Base-by-base conservation (phyloP, 2,797 vertebrate species). In the Myoxocephalus aenaeus region DNA sequence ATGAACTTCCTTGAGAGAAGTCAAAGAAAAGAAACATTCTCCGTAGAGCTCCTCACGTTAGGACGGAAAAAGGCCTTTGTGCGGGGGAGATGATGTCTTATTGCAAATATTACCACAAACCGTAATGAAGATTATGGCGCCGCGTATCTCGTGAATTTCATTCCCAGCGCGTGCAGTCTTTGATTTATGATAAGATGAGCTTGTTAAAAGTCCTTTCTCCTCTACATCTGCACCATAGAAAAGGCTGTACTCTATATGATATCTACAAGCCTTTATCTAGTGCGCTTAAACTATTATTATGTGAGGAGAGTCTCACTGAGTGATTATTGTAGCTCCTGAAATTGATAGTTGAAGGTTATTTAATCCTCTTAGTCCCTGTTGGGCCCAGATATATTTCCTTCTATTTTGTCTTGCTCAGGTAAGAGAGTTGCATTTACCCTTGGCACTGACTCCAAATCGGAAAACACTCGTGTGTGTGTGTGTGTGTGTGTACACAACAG, bases 341-440 rank as follows among this genome's bases (percentile, higher is more conserved):
- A 74, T 82, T 80, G 69, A 81, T 87, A 85, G 83, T 75, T 86
- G 75, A 88, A 92, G 78, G 88, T 89, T 87, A 73, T 77, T 87
- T 91, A 89, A 88, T 90, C 87, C 81, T 85, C 75, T 88, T 70
- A 81, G 74, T 77, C 77, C 69, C 83, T 75, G 6, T 64, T 76
- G 67, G 81, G 36, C 57, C 44, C 51, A 70, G 75, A 89, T 86
- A 72, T 59, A 81, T 82, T 80, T 80, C 76, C 34, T 48, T 84
- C 20, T 73, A 34, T 79, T 83, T 82, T 79, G 83, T 80, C 53
- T 88, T 73, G 80, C 71, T 75, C 72, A 53, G 79, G 81, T 84
- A 78, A 79, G 65, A 83, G 63, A 77, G 65, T 69, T 80, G 51
- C 17, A 53, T 84, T 90, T 80, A 64, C 54, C 64, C 74, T 77